Base-by-base conservation (phyloP, 2,113 vertebrate species). In the Chamaea fasciata region DNA sequence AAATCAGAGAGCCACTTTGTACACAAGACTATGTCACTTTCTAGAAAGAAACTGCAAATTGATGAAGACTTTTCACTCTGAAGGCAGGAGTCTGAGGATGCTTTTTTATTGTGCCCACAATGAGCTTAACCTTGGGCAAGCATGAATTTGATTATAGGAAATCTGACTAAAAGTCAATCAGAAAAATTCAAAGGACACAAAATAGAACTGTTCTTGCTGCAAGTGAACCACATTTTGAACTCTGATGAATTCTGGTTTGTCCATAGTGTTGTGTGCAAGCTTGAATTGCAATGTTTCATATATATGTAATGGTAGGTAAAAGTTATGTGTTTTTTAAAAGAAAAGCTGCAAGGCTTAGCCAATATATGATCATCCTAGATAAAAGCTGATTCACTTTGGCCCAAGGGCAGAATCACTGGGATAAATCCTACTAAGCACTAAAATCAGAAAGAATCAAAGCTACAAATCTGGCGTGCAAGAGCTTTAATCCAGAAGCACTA, bases 401-500 rank as follows among this genome's bases (percentile, higher is more conserved):
- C 94, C 86, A 85, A 96, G 96, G 94, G 89, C 90, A 94, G 65
- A 90, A 92, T 94, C 94, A 96, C 86, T 67, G 84, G 96, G 96
- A 97, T 94, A 78, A 94, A 97, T 90, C 84, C 85, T 73, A 50
- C 62, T 90, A 91, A 95, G 86, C 27, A 1, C 92, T 96, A 95
- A 97, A 97, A 96, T 92, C 87, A 94, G 75, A 88, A 59, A 95
- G 71, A 96, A 97, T 97, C 93, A 92, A 83, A 95, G 95, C 90
- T 96, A 96, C 83, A 96, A 85, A 96, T 79, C 92, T 96, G 97
- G 95, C 84, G 96, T 96, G 94, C 77, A 89, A 87, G 81, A 95
- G 95, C 94, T 97, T 97, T 96, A 97, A 97, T 97, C 94, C 97
- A 88, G 92, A 91, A 97, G 94, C 76, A 80, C 89, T 94, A 91